phyloP scores from a whole-genome alignment of 2,797 vertebrate species.

The Margarornis squamiger region DNA sequence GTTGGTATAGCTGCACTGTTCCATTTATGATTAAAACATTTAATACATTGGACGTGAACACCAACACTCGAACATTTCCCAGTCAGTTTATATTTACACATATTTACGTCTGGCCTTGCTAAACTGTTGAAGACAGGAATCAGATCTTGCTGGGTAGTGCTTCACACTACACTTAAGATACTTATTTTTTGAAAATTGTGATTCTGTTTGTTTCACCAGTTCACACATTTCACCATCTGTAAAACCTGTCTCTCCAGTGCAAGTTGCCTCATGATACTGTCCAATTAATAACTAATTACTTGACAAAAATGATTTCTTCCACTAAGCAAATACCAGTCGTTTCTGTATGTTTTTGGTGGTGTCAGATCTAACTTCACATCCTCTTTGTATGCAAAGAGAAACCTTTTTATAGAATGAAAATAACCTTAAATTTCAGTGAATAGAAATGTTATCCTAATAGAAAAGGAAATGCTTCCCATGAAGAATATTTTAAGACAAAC shows the following conservation, averaged over 20 bases:
- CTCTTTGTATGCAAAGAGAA: background rate
- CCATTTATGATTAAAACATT: slow-evolving; percentile 39
- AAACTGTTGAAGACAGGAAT: background rate
- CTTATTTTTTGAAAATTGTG: background rate
- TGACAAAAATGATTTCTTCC: background rate
- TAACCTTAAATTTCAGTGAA: background rate
- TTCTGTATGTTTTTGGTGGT: background rate
- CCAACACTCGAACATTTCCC: slow-evolving; percentile 2
- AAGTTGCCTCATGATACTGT: background rate
- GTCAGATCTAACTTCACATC: background rate
- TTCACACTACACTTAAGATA: background rate
- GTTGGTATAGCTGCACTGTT: slow-evolving; percentile 49
- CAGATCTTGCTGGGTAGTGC: background rate
- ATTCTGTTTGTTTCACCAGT: background rate
- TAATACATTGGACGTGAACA: slow-evolving; percentile 7
- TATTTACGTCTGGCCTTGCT: background rate
- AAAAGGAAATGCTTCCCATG: slow-evolving; percentile 10
- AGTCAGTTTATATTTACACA: slow-evolving; percentile 51
- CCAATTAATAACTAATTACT: background rate
- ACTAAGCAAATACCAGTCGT: background rate
- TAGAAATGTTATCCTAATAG: background rate
- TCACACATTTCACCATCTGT: background rate
- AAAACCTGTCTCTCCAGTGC: background rate
- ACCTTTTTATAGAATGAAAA: background rate
- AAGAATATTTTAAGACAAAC: slow-evolving; percentile 44